These are phyloP conservation scores for Escarpia spicata DNA, from an alignment of 2,888 invertebrate species.

Conservation along the genomic window DNA sequence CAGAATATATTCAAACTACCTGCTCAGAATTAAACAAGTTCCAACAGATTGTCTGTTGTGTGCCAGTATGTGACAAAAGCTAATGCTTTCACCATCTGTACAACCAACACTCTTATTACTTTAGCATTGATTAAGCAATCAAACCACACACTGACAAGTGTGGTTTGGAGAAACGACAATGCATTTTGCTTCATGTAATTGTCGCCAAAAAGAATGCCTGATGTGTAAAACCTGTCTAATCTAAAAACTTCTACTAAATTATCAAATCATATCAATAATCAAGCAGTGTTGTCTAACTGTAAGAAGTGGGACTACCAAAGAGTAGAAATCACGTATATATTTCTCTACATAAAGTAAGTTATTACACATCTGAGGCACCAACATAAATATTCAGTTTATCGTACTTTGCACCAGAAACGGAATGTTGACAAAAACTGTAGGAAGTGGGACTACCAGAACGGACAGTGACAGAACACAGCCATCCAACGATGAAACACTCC, in stretches of 20 bases:
- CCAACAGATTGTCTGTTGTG: neutral
- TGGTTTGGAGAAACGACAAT: slow-evolving; percentile 13
- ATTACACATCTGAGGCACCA: neutral
- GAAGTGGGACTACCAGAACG: slow-evolving; percentile 16
- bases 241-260: too few relatives aligned
- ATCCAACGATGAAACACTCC: slow-evolving; percentile 16
- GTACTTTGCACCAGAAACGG: neutral
- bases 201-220: neutral
- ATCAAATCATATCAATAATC: neutral
- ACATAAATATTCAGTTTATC: neutral
- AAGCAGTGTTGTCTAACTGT: neutral
- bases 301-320: neutral
- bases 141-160: neutral
- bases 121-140: slow-evolving; percentile 12
- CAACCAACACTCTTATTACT: neutral
- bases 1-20: too few relatives aligned
- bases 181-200: neutral
- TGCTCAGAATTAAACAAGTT: too few relatives aligned
- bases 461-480: slow-evolving; percentile 1
- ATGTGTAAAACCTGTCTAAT: too few relatives aligned
- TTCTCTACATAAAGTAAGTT: neutral
- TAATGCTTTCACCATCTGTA: neutral
- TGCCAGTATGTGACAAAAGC: neutral
- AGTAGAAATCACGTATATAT: neutral
- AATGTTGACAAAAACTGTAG: neutral